Base-by-base conservation (phyloP, 2,797 vertebrate species). In the Gymnothorax javanicus region DNA sequence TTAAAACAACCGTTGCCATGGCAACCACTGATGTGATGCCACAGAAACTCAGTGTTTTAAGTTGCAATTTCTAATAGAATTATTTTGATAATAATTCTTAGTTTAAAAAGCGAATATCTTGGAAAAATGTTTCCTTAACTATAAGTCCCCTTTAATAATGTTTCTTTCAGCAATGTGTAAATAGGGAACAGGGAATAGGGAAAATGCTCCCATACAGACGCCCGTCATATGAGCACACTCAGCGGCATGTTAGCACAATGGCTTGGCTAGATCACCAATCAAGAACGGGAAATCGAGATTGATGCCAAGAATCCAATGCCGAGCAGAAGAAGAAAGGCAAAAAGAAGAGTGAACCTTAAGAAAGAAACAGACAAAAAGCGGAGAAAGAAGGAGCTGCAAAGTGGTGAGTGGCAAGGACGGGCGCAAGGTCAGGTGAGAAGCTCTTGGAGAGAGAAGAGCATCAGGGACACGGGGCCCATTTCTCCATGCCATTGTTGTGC, bases 351-450 rank as follows among this genome's bases (percentile, higher is more conserved):
- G 50, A 62, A 69, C 20, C 4, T n/a, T 77, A 87, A 25, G 77
- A 43, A 60, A 54, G 77, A 25, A 33, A 79, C 83, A 81, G 75
- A 84, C 67, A 54, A 85, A 84, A 83, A 88, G 73, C 82, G 64
- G 79, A 71, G 86, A 27, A 69, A 77, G 82, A 62, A 67, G n/a
- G 54, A 57, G 52, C 57, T 52, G 86, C 58, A 83, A 91, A 91
- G 89, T 92, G 93, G 73, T 89, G 90, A 93, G 92, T 94, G 94
- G 94, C 96, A 97, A 97, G 96, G 96, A 96, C 96, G 91, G 93
- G 91, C 90, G 89, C 97, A 97, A 98, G 98, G 97, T 97, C 97
- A 95, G 94, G 88, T 43, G 85, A 89, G 93, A 93, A 93, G 93
- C 93, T 93, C 91, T 94, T 90, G 87, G 91, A 91, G 82, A 91